Conservation (phyloP, 2,888 invertebrate species). For the Sarcophaga caerulescens region DNA sequence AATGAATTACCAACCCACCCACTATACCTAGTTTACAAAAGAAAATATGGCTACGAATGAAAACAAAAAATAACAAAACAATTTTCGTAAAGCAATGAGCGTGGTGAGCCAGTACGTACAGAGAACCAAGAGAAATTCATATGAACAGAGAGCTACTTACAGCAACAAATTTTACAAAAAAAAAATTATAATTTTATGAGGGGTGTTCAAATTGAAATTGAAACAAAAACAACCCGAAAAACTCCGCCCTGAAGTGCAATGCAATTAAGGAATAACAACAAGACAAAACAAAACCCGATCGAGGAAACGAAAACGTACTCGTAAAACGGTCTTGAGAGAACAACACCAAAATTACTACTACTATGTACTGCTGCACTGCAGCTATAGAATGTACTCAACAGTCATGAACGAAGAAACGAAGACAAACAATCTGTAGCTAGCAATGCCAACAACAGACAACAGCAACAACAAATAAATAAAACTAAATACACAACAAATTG, state of each 20-base stretch:
- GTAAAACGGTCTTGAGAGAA: conserved; percentile 37
- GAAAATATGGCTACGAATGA: conserved; percentile 21
- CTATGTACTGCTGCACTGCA: too few species aligned
- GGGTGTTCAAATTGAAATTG: conserved; percentile 74
- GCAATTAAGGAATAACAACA: conserved; percentile 31
- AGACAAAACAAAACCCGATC: conserved; percentile 18
- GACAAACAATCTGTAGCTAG: too few species aligned
- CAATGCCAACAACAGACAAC: neutral
- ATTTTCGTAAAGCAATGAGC: neutral
- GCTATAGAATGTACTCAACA: too few species aligned
- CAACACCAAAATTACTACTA: neutral
- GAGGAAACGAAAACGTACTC: neutral
- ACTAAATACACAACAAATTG: conserved; percentile 63
- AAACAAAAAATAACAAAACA: conserved; percentile 62
- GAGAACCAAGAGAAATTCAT: neutral
- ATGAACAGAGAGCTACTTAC: conserved; percentile 58
- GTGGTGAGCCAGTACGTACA: conserved; percentile 1
- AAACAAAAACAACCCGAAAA: conserved; percentile 74
- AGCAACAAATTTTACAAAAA: conserved; percentile 70
- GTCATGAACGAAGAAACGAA: too few species aligned
- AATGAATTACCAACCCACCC: conserved; percentile 18
- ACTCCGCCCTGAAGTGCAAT: conserved; percentile 78
- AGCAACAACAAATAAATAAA: conserved; percentile 21
- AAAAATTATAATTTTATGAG: conserved; percentile 80
- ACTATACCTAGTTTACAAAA: conserved; percentile 14